Base-by-base conservation (phyloP, 2,113 vertebrate genomes). In the Zeus faber region DNA sequence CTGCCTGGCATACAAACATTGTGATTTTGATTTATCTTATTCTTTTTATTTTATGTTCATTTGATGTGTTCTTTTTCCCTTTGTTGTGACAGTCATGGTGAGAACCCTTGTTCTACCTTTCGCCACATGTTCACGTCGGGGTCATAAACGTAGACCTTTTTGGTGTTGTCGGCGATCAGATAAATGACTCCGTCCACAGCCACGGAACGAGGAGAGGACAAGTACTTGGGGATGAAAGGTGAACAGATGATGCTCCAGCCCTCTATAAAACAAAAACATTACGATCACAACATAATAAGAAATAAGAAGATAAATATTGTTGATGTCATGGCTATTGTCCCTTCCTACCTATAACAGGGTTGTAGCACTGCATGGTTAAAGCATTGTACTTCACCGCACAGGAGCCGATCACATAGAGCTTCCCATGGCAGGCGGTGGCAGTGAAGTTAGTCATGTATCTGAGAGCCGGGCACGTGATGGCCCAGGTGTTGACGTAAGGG, bases 401-500 rank as follows among this genome's bases (percentile, higher is more conserved):
- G 13, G 96, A 99, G 2, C 97, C 97, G 62, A 98, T 92, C 70
- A 99, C 83, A 59, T 98, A 98, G 44, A 99, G 92, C 49, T 94
- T 92, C 60, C 95, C 92, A 14, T 65, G 62, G 72, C 95, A 97
- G 29, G 93, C 80, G 0, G 91, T 85, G 0, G 91, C 91, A 0
- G 93, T 90, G 58, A 99, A 98, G 78, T 99, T 99, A 20, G 95
- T 98, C 62, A 99, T 94, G 0, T 98, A 99, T 80, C 93, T 97
- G 57, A 90, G 80, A 10, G 95, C 93, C 0, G 97, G 93, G 58
- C 89, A 89, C 2, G 90, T 84, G 22, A 87, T 61, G 0, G 89
- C 82, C 97, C 97, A 99, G 72, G 87, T 87, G 79, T 93, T 68
- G 0, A 76, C 94, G 76, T 94, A 97, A 0, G 96, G 96, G 72